Conservation (phyloP, 2,797 vertebrate species). For the Tinamus major region DNA sequence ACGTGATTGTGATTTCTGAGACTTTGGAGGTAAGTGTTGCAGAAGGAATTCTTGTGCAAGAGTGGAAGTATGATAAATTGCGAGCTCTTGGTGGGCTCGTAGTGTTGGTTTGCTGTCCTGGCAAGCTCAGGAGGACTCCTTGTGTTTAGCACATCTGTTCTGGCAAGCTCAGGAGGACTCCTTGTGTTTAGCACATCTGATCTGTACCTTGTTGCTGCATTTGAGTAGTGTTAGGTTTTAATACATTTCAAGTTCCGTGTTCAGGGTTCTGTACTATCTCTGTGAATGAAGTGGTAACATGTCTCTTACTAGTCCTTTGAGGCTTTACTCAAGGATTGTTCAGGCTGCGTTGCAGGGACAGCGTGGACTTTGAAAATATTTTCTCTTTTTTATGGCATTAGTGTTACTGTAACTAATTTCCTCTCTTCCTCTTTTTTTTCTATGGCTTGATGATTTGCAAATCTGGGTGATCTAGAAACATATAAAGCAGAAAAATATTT, state of each 20-base stretch:
- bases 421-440: not conserved
- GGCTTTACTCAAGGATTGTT: not conserved
- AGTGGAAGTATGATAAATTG: not conserved
- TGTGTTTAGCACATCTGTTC: not conserved
- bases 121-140: not conserved
- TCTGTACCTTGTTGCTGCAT: not conserved
- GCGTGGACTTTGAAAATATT: not conserved
- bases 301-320: not conserved
- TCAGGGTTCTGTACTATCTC: not conserved
- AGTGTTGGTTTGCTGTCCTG: not conserved
- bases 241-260: not conserved
- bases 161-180: not conserved
- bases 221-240: not conserved
- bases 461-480: not conserved
- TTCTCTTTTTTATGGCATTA: accelerated
- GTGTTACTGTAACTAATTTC: not conserved
- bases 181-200: not conserved
- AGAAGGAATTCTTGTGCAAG: not conserved
- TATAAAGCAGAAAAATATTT: not conserved
- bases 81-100: not conserved
- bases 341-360: not conserved
- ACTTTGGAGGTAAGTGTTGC: not conserved
- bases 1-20: not conserved
- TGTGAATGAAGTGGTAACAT: not conserved
- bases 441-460: not conserved